phyloP scores from a whole-genome alignment of 2,797 vertebrate species.

The Tapirus indicus region DNA sequence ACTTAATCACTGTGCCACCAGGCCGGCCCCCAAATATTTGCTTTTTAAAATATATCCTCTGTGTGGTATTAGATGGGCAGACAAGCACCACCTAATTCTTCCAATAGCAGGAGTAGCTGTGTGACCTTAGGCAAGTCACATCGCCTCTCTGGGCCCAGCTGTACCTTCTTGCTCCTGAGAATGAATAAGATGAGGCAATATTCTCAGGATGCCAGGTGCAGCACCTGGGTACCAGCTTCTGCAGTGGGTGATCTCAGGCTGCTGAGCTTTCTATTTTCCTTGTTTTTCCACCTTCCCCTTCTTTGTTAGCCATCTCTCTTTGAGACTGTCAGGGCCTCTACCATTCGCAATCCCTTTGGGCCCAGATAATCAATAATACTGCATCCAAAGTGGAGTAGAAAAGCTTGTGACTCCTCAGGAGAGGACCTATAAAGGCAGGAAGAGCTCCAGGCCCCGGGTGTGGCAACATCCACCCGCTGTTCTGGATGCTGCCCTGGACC shows the following conservation, averaged over 20 bases:
- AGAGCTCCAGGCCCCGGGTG: not conserved
- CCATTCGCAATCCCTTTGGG: not conserved
- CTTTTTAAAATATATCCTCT: not conserved
- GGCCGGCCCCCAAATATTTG: not conserved
- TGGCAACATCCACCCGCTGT: not conserved
- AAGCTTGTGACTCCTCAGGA: slow-evolving; percentile 19
- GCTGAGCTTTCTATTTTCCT: not conserved
- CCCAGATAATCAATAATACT: slow-evolving; percentile 34
- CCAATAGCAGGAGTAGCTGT: not conserved
- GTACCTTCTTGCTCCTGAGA: not conserved
- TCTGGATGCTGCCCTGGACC: not conserved
- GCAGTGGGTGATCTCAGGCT: no score
- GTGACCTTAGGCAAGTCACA: not conserved
- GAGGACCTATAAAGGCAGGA: not conserved
- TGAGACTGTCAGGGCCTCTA: not conserved
- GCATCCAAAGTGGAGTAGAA: not conserved
- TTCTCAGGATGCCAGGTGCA: not conserved
- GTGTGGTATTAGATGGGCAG: not conserved
- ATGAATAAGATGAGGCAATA: not conserved
- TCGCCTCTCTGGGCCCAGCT: not conserved
- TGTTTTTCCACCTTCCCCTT: not conserved
- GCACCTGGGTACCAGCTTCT: not conserved
- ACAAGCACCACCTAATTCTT: not conserved
- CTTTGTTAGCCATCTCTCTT: slow-evolving; percentile 1
- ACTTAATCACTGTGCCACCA: no score